These are phyloP conservation scores for Drosophila cardini DNA, from an alignment of 1,140 invertebrate species.

Conservation along the genomic window DNA sequence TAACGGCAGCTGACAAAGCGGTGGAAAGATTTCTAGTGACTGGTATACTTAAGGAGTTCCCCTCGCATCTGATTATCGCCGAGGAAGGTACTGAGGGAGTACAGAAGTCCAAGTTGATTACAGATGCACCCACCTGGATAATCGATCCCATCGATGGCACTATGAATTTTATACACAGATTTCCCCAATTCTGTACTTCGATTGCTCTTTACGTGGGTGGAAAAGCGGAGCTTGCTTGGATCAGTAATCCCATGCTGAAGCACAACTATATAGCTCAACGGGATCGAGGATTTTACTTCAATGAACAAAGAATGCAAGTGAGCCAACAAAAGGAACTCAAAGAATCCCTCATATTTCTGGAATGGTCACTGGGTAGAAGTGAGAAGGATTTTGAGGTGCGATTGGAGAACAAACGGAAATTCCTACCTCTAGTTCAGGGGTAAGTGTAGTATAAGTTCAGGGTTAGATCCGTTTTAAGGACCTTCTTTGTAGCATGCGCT, in stretches of 20 bases:
- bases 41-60: conserved; percentile 90
- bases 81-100: conserved; percentile 92
- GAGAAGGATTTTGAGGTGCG: background rate
- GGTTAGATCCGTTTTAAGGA: background rate
- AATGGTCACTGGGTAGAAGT: background rate
- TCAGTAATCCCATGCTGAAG: conserved; percentile 94
- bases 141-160: conserved; percentile 96
- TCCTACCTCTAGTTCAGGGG: conserved; percentile 22
- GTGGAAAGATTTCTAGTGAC: conserved; percentile 94
- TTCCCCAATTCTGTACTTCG: conserved; percentile 92
- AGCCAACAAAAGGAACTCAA: conserved; percentile 25
- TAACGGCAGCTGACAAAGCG: conserved; percentile 96
- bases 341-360: conserved; percentile 15
- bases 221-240: conserved; percentile 89
- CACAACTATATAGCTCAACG: conserved; percentile 83
- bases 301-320: background rate
- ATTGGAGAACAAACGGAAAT: background rate
- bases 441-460: conserved; percentile 1
- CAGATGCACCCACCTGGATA: conserved; percentile 97
- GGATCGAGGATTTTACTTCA: conserved; percentile 7
- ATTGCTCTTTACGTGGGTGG: conserved; percentile 90
- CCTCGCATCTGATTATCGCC: conserved; percentile 96
- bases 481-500: conserved; percentile 85
- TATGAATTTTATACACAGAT: conserved; percentile 94
- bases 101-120: conserved; percentile 87